phyloP scores from a whole-genome alignment of 2,888 invertebrate species.

The Coelopa pilipes region DNA sequence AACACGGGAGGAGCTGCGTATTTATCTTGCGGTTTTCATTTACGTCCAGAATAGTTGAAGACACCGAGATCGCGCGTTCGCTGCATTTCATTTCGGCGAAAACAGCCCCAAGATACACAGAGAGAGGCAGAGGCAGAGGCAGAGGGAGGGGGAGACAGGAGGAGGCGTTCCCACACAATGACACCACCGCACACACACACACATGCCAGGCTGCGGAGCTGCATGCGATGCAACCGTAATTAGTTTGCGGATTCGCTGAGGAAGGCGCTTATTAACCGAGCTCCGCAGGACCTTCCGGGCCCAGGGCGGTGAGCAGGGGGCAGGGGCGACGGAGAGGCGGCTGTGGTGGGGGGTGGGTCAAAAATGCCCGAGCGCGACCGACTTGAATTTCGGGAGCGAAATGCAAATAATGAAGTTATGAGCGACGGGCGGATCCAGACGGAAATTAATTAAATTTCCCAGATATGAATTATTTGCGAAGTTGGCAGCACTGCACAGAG shows the following conservation, averaged over 20 bases:
- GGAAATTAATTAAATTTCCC: constrained; percentile 29
- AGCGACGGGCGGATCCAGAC: constrained; percentile 13
- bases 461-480: constrained; percentile 13
- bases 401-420: constrained; percentile 23
- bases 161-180: not conserved
- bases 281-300: not conserved
- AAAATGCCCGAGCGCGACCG: not conserved
- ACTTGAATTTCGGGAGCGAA: not conserved
- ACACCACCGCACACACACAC: constrained; percentile 17
- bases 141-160: not conserved
- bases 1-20: not conserved
- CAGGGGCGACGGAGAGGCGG: too few species aligned
- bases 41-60: constrained; percentile 11
- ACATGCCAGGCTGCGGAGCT: not conserved
- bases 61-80: not conserved
- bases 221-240: constrained; percentile 13
- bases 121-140: not conserved
- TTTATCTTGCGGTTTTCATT: constrained; percentile 26
- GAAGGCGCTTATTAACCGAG: constrained; percentile 29
- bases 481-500: too few species aligned
- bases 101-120: constrained; percentile 27
- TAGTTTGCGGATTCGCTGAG: constrained; percentile 29
- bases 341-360: too few species aligned
- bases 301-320: too few species aligned
- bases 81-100: constrained; percentile 23